A percentile compares a stretch with the other conserved stretches of the same genome.
Conservation (phyloP, 2,888 invertebrate genomes). For the Parelbella ahira region DNA sequence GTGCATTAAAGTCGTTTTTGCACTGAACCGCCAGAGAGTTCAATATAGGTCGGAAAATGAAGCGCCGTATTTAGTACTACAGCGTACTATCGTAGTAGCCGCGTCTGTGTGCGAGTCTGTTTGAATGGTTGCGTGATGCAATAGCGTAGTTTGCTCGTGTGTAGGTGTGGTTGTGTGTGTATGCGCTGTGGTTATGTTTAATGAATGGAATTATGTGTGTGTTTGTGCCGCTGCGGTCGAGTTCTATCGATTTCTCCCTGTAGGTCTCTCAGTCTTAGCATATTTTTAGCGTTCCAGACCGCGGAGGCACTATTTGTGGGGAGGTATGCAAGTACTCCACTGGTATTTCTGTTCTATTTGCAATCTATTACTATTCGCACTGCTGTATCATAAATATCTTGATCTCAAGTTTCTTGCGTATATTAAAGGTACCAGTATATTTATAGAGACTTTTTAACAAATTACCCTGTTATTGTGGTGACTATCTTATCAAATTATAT, state of each 20-base stretch:
- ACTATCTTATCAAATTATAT: no score
- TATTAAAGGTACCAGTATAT: no score
- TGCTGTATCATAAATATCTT: neutral
- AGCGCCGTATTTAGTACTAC: slow-evolving; percentile 73
- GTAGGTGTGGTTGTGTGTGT: slow-evolving; percentile 37
- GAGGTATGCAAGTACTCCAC: slow-evolving; percentile 10
- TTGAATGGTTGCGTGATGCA: slow-evolving; percentile 38
- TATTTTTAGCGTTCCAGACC: slow-evolving; percentile 31
- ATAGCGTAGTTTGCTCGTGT: slow-evolving; percentile 38
- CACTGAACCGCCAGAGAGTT: slow-evolving; percentile 33
- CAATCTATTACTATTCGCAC: slow-evolving; percentile 1
- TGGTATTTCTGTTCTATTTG: slow-evolving; percentile 3
- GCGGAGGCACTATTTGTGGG: slow-evolving; percentile 9
- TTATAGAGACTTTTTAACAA: no score
- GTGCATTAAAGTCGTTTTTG: slow-evolving; percentile 38
- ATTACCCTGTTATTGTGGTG: no score
- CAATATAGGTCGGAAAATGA: slow-evolving; percentile 68
- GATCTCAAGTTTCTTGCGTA: no score
- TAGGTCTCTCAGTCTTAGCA: slow-evolving; percentile 23
- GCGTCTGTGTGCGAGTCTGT: slow-evolving; percentile 44
- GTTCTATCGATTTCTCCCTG: slow-evolving; percentile 54
- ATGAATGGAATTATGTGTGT: slow-evolving; percentile 61
- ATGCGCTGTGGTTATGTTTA: slow-evolving; percentile 48
- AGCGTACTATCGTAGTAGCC: slow-evolving; percentile 69
- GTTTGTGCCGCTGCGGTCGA: slow-evolving; percentile 44